Conservation (phyloP, 1,140 invertebrate species). For the Gerris buenoi region DNA sequence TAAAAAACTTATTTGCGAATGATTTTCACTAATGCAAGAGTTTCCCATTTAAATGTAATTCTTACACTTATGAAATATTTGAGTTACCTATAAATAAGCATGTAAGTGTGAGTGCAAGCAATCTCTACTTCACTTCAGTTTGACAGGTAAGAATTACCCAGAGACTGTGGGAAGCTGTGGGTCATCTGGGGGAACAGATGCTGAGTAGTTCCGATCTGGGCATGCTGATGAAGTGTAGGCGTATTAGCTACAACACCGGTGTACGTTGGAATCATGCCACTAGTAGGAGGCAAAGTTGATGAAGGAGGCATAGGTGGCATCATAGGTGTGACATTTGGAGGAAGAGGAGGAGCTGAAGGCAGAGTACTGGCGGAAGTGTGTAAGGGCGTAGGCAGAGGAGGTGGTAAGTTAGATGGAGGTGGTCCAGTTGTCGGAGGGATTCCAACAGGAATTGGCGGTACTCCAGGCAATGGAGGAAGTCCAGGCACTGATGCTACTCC, state of each 20-base stretch:
- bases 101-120: no score
- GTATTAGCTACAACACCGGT: background rate
- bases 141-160: background rate
- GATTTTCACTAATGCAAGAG: no score
- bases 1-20: no score
- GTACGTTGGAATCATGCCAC: background rate
- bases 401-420: background rate
- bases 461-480: background rate
- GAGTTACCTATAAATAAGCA: no score
- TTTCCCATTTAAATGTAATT: no score
- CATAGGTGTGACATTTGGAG: background rate
- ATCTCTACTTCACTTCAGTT: no score
- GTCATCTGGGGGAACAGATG: constrained; percentile 26
- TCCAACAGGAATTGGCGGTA: background rate
- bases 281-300: background rate
- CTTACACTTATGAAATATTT: constrained; percentile 6
- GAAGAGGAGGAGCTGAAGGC: background rate
- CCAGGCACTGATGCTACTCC: no score
- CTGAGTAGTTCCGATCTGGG: constrained; percentile 14
- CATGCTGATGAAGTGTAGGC: constrained; percentile 5
- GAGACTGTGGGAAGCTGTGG: constrained; percentile 7
- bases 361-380: background rate
- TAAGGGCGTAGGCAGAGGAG: background rate
- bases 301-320: background rate
- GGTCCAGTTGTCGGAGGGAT: background rate